A percentile compares a stretch with the other conserved stretches of the same genome.
phyloP scores from a whole-genome alignment of 2,113 vertebrate genomes.

The Thryonomys swinderianus region DNA sequence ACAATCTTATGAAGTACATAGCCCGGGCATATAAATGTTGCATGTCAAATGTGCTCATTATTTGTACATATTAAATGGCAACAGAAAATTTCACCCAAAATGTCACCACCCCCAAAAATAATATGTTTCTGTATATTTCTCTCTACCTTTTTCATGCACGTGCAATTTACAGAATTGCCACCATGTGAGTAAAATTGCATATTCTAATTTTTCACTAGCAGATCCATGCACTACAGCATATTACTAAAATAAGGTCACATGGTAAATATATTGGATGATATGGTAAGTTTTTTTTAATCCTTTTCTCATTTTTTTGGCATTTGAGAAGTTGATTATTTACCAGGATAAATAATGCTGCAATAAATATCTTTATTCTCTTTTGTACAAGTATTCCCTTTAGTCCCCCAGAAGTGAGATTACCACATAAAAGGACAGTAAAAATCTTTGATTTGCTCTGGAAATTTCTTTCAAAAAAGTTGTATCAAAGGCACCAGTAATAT shows the following conservation, averaged over 20 bases:
- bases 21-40: accelerated
- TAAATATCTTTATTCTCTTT: conserved; percentile 1
- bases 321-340: background rate
- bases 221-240: background rate
- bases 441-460: background rate
- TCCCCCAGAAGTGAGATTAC: background rate
- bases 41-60: background rate
- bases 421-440: background rate
- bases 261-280: background rate
- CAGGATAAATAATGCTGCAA: background rate
- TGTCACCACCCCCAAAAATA: background rate
- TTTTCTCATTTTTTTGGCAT: conserved; percentile 25
- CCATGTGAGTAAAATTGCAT: background rate
- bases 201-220: conserved; percentile 17
- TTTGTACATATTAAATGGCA: background rate
- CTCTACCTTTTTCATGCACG: background rate
- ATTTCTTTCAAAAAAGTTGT: conserved; percentile 6
- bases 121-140: background rate
- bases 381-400: background rate
- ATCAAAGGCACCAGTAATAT: background rate
- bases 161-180: background rate
- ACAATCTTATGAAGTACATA: background rate
- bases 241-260: background rate
- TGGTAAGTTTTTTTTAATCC: background rate
- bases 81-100: background rate